A percentile compares a stretch with the other conserved stretches of the same genome.
Evolutionary conservation across 2,797 vertebrate species (phyloP).

Genomic region (Corythornis leucogaster): DNA sequence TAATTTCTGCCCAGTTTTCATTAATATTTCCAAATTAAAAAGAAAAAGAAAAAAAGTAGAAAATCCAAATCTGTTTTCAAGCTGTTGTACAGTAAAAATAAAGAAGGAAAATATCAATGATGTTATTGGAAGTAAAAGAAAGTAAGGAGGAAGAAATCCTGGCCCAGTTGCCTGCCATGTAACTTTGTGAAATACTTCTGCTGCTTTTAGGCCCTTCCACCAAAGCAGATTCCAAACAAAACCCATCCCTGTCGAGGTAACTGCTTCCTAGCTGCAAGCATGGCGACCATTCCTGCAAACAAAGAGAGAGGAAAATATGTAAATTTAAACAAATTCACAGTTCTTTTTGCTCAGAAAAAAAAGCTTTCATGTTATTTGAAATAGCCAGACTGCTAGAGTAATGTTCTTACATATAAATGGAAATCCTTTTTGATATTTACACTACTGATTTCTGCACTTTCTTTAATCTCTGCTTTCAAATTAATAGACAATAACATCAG

Average conservation of each 20-base stretch:
- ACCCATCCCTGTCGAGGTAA: slow-evolving; percentile 67
- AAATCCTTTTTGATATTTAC: slow-evolving; percentile 89
- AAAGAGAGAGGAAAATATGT: slow-evolving; percentile 75
- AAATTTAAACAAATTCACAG: slow-evolving; percentile 77
- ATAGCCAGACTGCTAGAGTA: slow-evolving; percentile 73
- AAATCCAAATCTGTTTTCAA: slow-evolving; percentile 3
- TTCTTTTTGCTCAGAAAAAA: slow-evolving; percentile 65
- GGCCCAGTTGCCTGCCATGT: not conserved
- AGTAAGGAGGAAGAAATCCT: not conserved
- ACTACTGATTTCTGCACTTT: slow-evolving; percentile 87
- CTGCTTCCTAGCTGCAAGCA: slow-evolving; percentile 62
- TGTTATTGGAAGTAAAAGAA: not conserved
- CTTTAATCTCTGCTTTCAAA: slow-evolving; percentile 93
- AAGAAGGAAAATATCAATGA: not conserved
- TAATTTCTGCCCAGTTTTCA: not conserved
- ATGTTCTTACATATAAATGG: slow-evolving; percentile 84
- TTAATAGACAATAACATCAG: slow-evolving; percentile 92
- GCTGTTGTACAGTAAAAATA: not conserved
- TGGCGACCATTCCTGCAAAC: slow-evolving; percentile 68
- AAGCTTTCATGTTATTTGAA: slow-evolving; percentile 74
- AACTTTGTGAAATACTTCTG: slow-evolving; percentile 31
- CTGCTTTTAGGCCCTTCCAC: not conserved
- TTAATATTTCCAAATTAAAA: not conserved
- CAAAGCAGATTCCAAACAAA: slow-evolving; percentile 40
- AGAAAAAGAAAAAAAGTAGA: not conserved